A percentile compares a stretch with the other conserved stretches of the same genome.
These are phyloP conservation scores for Anoplopoma fimbria DNA, from an alignment of 2,113 vertebrate genomes.

Conservation along the genomic window DNA sequence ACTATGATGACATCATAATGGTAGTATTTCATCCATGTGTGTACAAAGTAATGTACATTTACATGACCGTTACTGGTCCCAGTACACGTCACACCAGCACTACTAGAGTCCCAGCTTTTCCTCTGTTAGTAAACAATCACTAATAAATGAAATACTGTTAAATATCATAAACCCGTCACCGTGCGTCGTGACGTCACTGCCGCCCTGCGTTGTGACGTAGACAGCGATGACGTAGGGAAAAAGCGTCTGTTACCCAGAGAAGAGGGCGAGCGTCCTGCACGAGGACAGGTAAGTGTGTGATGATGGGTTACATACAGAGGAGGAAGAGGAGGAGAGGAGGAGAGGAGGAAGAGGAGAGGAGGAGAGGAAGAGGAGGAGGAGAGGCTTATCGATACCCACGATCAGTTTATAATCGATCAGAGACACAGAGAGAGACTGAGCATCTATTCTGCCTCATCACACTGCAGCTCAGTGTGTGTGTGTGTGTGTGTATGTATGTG, in stretches of 20 bases:
- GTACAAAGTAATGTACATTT: too few relatives aligned
- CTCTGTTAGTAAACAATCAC: neutral
- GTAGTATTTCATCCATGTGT: too few relatives aligned
- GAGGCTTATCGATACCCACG: neutral
- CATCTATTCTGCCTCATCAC: slow-evolving; percentile 46
- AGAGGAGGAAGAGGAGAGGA: too few relatives aligned
- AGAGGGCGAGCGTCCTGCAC: slow-evolving; percentile 59
- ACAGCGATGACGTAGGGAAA: slow-evolving; percentile 38
- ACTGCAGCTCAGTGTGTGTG: slow-evolving; percentile 41
- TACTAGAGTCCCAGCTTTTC: neutral
- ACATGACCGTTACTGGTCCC: neutral
- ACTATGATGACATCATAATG: too few relatives aligned
- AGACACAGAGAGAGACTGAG: neutral
- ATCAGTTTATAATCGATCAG: neutral
- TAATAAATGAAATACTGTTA: too few relatives aligned
- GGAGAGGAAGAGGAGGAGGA: neutral
- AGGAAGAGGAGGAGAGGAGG: neutral
- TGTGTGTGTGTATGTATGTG: neutral
- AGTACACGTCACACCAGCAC: neutral
- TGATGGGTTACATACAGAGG: neutral
- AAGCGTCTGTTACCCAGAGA: slow-evolving; percentile 28
- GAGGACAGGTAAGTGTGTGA: slow-evolving; percentile 62
- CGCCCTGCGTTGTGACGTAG: neutral
- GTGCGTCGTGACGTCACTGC: slow-evolving; percentile 62
- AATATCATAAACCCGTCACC: neutral